Conservation (phyloP, 1,140 invertebrate genomes). For the Drosophila tristis region DNA sequence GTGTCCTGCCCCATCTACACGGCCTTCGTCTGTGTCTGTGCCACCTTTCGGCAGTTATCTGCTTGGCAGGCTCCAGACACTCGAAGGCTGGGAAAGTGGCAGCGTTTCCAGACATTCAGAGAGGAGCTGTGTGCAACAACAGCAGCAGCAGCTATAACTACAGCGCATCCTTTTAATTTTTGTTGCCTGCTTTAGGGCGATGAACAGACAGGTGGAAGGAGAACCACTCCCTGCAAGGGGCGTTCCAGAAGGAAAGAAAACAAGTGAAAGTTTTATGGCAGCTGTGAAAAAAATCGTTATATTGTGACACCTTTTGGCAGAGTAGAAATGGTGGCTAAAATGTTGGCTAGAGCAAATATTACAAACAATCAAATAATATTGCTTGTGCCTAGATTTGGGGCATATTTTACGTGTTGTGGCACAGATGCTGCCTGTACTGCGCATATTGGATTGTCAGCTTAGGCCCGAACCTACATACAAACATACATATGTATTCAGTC, state of each 20-base stretch:
- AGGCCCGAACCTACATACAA: conserved; percentile 24
- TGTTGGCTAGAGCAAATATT: conserved; percentile 28
- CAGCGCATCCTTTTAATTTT: conserved; percentile 27
- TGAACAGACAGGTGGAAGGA: background rate
- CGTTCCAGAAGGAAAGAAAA: background rate
- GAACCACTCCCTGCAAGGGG: too few relatives aligned
- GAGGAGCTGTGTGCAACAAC: conserved; percentile 39
- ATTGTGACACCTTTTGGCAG: too few relatives aligned
- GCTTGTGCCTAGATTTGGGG: conserved; percentile 48
- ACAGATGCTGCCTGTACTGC: conserved; percentile 22
- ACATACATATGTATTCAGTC: conserved; percentile 41
- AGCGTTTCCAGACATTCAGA: conserved; percentile 38
- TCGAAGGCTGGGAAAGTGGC: conserved; percentile 20
- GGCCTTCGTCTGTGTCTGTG: conserved; percentile 27
- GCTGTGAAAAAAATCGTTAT: too few relatives aligned
- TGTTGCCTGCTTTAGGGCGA: conserved; percentile 56
- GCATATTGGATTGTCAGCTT: conserved; percentile 48
- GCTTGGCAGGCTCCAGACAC: conserved; percentile 62
- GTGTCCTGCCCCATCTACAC: conserved; percentile 21
- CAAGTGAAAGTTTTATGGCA: conserved; percentile 40
- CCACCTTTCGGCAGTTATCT: conserved; percentile 68
- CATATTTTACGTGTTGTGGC: conserved; percentile 51
- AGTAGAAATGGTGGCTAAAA: conserved; percentile 17
- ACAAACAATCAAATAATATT: conserved; percentile 67
- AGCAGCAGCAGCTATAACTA: conserved; percentile 11